Evolutionary conservation across 2,113 vertebrate species (phyloP).

Genomic region (Australoheros scitulus): DNA sequence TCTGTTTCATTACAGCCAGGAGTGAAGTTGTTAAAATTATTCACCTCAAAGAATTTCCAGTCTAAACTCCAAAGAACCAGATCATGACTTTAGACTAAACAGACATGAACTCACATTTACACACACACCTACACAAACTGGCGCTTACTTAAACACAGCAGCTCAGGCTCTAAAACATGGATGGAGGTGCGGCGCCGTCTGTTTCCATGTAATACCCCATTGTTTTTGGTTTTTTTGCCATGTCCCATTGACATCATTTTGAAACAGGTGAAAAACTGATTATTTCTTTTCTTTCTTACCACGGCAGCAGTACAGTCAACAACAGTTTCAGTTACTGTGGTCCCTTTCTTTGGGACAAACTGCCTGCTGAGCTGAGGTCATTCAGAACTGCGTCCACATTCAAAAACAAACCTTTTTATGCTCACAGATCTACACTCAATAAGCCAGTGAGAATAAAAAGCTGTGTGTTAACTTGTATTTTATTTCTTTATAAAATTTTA

Average conservation of each 20-base stretch:
- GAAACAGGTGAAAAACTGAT: background rate
- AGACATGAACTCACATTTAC: slow-evolving; percentile 27
- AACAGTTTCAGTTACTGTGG: too few species aligned
- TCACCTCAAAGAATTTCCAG: slow-evolving; percentile 53
- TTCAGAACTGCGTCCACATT: too few species aligned
- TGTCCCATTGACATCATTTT: background rate
- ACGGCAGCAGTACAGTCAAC: background rate
- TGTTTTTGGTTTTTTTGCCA: background rate
- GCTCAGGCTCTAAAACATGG: slow-evolving; percentile 1
- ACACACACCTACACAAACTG: slow-evolving; percentile 25
- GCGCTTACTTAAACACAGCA: slow-evolving; percentile 16
- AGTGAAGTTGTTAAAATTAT: slow-evolving; percentile 41
- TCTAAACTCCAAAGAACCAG: slow-evolving; percentile 57
- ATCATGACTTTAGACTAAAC: slow-evolving; percentile 64
- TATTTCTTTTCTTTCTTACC: background rate
- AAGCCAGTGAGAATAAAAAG: too few species aligned
- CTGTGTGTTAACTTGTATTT: too few species aligned
- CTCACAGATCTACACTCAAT: too few species aligned
- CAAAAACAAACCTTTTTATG: too few species aligned
- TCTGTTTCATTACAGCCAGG: slow-evolving; percentile 5
- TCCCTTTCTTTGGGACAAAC: too few species aligned
- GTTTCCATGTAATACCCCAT: background rate
- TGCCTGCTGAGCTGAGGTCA: too few species aligned
- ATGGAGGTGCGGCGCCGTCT: background rate
- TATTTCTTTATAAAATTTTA: too few species aligned